Conservation (phyloP, 2,113 vertebrate genomes). For the Chelonoidis abingdonii region DNA sequence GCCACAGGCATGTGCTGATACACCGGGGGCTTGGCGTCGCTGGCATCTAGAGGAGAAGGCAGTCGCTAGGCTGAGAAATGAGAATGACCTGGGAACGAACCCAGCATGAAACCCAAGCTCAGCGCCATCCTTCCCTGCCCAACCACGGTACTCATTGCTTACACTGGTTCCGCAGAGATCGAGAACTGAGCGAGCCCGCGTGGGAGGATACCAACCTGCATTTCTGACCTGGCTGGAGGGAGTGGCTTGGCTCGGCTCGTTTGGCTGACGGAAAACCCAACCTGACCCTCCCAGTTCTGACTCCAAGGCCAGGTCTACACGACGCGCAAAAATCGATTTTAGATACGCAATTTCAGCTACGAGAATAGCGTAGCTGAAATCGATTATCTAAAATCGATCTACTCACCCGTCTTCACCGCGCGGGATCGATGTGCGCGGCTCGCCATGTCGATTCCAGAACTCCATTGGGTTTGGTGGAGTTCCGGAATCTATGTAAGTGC, state of each 20-base stretch:
- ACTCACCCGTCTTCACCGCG: too few species aligned
- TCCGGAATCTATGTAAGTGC: too few species aligned
- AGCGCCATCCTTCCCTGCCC: neutral
- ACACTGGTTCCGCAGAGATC: too few species aligned
- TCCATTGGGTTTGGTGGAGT: too few species aligned
- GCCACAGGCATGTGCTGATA: conserved; percentile 93
- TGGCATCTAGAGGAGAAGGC: conserved; percentile 81
- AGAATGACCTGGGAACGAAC: neutral
- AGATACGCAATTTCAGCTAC: too few species aligned
- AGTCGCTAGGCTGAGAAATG: neutral
- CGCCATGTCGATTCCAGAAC: too few species aligned
- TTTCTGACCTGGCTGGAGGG: neutral
- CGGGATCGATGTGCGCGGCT: too few species aligned
- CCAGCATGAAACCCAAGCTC: neutral
- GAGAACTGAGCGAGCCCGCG: neutral
- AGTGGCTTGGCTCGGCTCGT: neutral
- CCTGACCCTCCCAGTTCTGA: neutral
- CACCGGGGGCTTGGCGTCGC: conserved; percentile 90
- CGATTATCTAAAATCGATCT: too few species aligned
- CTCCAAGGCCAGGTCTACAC: too few species aligned
- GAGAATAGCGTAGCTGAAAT: too few species aligned
- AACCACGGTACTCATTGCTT: neutral
- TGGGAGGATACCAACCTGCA: too few species aligned
- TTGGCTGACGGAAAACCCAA: neutral
- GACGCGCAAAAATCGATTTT: too few species aligned